A percentile compares a stretch with the other conserved stretches of the same genome.
phyloP scores from a whole-genome alignment of 2,888 invertebrate species.

The Pheosia tremula region DNA sequence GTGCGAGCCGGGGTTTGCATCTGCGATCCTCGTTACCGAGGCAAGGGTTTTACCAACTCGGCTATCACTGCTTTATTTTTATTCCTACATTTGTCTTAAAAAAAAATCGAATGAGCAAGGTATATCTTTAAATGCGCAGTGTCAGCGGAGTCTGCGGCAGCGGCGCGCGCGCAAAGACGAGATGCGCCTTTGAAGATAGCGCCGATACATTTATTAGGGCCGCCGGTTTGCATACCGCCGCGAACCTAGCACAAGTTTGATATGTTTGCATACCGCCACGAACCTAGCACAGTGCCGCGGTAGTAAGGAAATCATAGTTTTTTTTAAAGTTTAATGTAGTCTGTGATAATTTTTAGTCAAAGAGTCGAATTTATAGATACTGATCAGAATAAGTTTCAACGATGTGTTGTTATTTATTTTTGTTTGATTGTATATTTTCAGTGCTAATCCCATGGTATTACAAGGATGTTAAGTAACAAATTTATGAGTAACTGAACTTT shows the following conservation, averaged over 20 bases:
- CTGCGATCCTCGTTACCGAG: too few species aligned
- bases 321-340: too few species aligned
- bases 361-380: too few species aligned
- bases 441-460: too few species aligned
- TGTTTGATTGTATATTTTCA: too few species aligned
- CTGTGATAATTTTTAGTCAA: too few species aligned
- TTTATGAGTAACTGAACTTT: too few species aligned
- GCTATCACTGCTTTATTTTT: not conserved
- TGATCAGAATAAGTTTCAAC: too few species aligned
- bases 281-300: not conserved
- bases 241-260: not conserved
- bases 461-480: too few species aligned
- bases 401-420: too few species aligned
- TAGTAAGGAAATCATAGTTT: not conserved
- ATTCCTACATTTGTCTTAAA: constrained; percentile 10
- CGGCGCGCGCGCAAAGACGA: constrained; percentile 65
- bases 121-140: constrained; percentile 4
- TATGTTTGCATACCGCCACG: constrained; percentile 61
- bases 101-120: constrained; percentile 1
- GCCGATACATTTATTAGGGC: constrained; percentile 78
- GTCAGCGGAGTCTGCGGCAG: constrained; percentile 46
- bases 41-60: too few species aligned
- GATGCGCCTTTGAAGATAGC: constrained; percentile 82
- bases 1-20: too few species aligned
- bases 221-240: constrained; percentile 64